These are phyloP conservation scores for Syngnathus typhle DNA, from an alignment of 2,113 vertebrate genomes.

Conservation along the genomic window DNA sequence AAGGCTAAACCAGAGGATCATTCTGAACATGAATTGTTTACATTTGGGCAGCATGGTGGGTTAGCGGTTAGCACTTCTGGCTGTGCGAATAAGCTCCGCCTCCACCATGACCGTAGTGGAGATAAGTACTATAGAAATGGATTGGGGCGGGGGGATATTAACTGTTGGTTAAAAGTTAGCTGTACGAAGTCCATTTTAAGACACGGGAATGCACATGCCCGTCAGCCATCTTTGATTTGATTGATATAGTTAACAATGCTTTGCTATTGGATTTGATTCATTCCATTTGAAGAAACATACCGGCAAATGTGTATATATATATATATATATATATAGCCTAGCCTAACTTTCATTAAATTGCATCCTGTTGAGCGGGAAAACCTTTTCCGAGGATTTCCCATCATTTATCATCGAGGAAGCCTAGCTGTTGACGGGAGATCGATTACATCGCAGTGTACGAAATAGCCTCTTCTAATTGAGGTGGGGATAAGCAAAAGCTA, in stretches of 20 bases:
- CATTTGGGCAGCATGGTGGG: too few species aligned
- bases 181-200: not conserved
- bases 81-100: not conserved
- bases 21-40: too few species aligned
- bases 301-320: not conserved
- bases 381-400: not conserved
- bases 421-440: not conserved
- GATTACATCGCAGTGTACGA: not conserved
- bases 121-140: not conserved
- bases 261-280: not conserved
- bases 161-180: too few species aligned
- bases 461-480: slow-evolving; percentile 1
- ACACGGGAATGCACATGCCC: not conserved
- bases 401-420: not conserved
- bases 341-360: not conserved
- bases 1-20: not conserved
- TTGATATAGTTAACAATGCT: not conserved
- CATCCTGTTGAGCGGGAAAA: not conserved
- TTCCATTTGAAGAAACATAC: slow-evolving; percentile 1
- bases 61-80: not conserved
- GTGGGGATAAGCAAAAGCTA: slow-evolving; percentile 11
- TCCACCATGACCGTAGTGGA: not conserved
- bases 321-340: too few species aligned
- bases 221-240: not conserved
- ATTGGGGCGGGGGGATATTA: too few species aligned